These are phyloP conservation scores for Petrolisthes cinctipes DNA, from an alignment of 2,888 invertebrate species.

Conservation along the genomic window DNA sequence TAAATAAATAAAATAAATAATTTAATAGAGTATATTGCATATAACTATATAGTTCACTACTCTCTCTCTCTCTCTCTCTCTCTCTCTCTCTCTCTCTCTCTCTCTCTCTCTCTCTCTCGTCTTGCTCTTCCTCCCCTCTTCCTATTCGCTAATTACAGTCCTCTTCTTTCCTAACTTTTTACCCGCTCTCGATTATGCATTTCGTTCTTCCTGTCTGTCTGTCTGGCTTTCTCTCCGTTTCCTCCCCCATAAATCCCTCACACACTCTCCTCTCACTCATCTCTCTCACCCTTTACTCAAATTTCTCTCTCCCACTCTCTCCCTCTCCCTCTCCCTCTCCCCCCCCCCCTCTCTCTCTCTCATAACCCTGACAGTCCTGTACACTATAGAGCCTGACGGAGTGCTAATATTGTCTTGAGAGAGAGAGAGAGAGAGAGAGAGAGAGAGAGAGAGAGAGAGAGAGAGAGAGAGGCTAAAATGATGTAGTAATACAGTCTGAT, in stretches of 20 bases:
- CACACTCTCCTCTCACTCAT: neutral
- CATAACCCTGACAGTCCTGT: neutral
- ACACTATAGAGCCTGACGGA: neutral
- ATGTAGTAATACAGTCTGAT: neutral
- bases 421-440: slow-evolving; percentile 22
- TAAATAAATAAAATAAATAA: no score
- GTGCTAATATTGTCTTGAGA: neutral
- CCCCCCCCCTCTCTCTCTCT: neutral
- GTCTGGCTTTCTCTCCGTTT: no score
- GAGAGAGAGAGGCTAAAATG: neutral
- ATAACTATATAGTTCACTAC: no score
- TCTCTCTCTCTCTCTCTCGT: slow-evolving; percentile 18
- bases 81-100: neutral
- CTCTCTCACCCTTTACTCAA: neutral
- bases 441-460: slow-evolving; percentile 19
- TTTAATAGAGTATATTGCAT: no score
- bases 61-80: neutral
- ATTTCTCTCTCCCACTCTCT: neutral
- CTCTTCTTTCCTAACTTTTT: neutral
- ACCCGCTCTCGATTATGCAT: neutral
- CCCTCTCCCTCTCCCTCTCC: neutral
- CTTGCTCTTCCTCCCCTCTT: neutral
- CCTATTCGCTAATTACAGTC: neutral
- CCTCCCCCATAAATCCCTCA: neutral
- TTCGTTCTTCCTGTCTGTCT: neutral